Evolutionary conservation across 2,888 invertebrate species (phyloP).

Genomic region (Baronia brevicornis): DNA sequence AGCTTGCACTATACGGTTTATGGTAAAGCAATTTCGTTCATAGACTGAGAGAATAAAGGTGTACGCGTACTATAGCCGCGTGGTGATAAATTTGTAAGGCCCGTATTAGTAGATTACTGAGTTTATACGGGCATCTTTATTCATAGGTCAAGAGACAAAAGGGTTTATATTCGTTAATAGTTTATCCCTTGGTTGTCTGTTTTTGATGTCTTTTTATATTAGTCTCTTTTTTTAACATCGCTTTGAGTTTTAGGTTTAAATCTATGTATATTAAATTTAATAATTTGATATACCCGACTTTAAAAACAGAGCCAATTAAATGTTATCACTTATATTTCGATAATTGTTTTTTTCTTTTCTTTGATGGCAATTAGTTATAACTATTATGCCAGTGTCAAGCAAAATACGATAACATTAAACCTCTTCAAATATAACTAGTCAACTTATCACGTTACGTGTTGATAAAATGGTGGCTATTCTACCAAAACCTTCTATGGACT

Average conservation of each 20-base stretch:
- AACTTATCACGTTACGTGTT: no score
- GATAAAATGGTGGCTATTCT: no score
- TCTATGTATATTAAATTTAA: no score
- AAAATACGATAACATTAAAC: no score
- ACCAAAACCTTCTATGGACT: no score
- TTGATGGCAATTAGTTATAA: no score
- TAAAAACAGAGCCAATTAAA: no score
- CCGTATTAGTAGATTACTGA: conserved; percentile 16
- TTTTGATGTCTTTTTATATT: background rate
- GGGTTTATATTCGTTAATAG: conserved; percentile 12
- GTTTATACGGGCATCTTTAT: conserved; percentile 26
- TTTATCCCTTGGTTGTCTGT: conserved; percentile 1
- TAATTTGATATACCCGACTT: no score
- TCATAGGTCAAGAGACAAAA: conserved; percentile 24
- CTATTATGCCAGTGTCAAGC: no score
- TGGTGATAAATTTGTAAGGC: conserved; percentile 12
- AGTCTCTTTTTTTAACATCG: background rate
- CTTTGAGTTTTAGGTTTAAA: background rate
- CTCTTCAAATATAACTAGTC: no score
- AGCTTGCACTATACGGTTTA: conserved; percentile 27
- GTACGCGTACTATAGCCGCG: conserved; percentile 1
- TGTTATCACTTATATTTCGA: no score
- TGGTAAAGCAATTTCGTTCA: conserved; percentile 15
- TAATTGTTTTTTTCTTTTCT: no score
- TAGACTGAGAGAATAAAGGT: conserved; percentile 19